Evolutionary conservation across 2,888 invertebrate genomes (phyloP).

Genomic region (Leptopilina myrica): DNA sequence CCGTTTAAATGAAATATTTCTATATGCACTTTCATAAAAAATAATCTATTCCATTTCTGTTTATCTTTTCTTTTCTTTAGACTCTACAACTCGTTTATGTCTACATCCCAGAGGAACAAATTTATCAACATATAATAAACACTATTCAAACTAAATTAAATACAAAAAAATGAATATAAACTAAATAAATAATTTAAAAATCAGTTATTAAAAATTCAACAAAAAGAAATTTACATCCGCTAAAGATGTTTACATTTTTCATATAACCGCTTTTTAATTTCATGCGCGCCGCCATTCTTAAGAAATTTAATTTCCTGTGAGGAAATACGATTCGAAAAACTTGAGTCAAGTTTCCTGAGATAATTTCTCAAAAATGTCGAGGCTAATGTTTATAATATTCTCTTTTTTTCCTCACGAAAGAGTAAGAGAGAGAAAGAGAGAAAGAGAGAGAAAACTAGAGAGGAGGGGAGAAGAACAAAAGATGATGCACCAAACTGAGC

Average conservation of each 20-base stretch:
- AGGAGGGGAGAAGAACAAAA: constrained; percentile 3
- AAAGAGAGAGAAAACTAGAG: too few relatives aligned
- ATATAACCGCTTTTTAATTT: not conserved
- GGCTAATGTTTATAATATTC: not conserved
- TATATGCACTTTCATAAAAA: not conserved
- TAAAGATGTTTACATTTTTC: not conserved
- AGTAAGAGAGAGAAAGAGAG: too few relatives aligned
- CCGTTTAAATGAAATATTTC: not conserved
- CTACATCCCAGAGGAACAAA: too few relatives aligned
- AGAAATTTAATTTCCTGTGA: constrained; percentile 6
- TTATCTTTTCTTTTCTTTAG: too few relatives aligned
- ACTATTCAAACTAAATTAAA: too few relatives aligned
- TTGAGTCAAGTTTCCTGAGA: not conserved
- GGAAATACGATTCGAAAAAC: not conserved
- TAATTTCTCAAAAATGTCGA: constrained; percentile 1
- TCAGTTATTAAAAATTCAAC: not conserved
- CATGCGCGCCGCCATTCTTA: not conserved
- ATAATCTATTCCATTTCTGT: not conserved
- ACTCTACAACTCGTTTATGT: too few relatives aligned
- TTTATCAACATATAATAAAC: too few relatives aligned
- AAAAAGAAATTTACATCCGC: not conserved
- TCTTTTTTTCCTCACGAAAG: not conserved
- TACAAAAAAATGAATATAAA: too few relatives aligned
- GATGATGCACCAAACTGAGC: constrained; percentile 21
- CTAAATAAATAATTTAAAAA: too few relatives aligned